Conservation (phyloP, 2,113 vertebrate genomes). For the Falco punctatus region DNA sequence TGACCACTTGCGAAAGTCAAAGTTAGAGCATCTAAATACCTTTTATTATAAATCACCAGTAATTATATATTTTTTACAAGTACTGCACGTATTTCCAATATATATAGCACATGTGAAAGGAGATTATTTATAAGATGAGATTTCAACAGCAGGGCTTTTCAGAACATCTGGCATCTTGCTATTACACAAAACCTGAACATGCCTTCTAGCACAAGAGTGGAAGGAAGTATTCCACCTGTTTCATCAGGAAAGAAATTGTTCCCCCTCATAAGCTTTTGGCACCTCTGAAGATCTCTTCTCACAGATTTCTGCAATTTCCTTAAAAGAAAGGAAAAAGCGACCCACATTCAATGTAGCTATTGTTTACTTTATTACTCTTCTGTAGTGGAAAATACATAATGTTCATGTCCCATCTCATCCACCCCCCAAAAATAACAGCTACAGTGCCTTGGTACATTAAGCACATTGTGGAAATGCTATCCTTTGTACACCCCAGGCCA, state of each 20-base stretch:
- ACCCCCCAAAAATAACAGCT: neutral
- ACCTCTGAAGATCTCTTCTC: neutral
- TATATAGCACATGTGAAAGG: neutral
- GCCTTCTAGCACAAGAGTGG: neutral
- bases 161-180: neutral
- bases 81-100: neutral
- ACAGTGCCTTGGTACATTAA: neutral
- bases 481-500: neutral
- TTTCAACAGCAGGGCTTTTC: neutral
- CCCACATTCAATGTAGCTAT: neutral
- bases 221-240: neutral
- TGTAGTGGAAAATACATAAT: neutral
- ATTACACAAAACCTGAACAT: neutral
- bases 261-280: neutral
- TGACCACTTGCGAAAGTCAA: neutral
- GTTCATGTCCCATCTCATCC: no score
- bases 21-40: neutral
- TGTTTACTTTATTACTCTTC: neutral
- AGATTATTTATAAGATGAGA: neutral
- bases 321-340: neutral
- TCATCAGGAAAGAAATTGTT: neutral
- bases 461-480: neutral
- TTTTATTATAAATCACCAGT: neutral
- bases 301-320: neutral
- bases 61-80: neutral